A percentile compares a stretch with the other conserved stretches of the same genome.
These are phyloP conservation scores for Scaeva pyrastri DNA, from an alignment of 2,888 invertebrate species.

Conservation along the genomic window DNA sequence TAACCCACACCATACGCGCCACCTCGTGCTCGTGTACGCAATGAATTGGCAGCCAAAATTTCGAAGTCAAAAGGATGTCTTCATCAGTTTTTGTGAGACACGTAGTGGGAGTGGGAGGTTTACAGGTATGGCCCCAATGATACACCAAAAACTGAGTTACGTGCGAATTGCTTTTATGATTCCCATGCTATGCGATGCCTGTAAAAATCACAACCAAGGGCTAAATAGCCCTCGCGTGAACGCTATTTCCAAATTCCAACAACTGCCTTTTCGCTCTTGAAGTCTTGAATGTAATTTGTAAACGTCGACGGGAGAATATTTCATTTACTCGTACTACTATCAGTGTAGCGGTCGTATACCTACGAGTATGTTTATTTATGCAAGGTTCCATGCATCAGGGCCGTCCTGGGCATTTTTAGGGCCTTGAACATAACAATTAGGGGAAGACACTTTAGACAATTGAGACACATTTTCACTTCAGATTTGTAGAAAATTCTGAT, in stretches of 20 bases:
- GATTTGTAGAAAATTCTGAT: too few relatives aligned
- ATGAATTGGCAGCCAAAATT: constrained; percentile 69
- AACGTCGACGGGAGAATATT: constrained; percentile 59
- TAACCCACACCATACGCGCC: background rate
- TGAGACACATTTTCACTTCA: too few relatives aligned
- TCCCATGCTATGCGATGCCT: constrained; percentile 52
- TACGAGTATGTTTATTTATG: constrained; percentile 21
- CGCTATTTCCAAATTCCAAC: constrained; percentile 22
- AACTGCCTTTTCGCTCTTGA: constrained; percentile 33
- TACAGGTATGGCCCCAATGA: background rate
- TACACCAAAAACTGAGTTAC: constrained; percentile 63
- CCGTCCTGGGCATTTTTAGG: background rate
- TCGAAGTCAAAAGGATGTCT: constrained; percentile 71
- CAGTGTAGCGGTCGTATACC: constrained; percentile 25
- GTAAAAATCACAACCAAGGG: constrained; percentile 61
- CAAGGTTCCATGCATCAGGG: background rate
- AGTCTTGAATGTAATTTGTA: constrained; percentile 66
- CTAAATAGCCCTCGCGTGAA: constrained; percentile 50
- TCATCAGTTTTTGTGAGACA: constrained; percentile 52
- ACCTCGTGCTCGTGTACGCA: constrained; percentile 17
- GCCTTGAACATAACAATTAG: too few relatives aligned
- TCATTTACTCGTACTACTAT: constrained; percentile 42
- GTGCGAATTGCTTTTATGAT: constrained; percentile 75
- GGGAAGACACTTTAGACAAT: too few relatives aligned
- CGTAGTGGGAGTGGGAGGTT: background rate